Evolutionary conservation across 2,797 vertebrate genomes (phyloP).

Genomic region (Fundulus diaphanus): DNA sequence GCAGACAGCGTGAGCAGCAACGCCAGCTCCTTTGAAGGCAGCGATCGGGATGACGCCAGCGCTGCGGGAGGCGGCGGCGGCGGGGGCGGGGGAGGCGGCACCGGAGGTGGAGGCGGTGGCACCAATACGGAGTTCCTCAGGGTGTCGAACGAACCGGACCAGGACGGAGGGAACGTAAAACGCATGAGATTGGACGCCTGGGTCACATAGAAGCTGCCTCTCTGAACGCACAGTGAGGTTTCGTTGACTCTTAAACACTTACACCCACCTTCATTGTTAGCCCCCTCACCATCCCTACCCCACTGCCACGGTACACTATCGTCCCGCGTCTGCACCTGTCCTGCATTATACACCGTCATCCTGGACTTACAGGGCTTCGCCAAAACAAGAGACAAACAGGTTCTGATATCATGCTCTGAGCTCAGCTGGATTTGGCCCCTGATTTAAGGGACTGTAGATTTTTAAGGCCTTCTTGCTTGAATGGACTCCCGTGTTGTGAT

Average conservation of each 20-base stretch:
- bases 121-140: conserved; percentile 75
- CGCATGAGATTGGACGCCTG: conserved; percentile 94
- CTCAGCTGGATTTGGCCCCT: conserved; percentile 52
- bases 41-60: conserved; percentile 87
- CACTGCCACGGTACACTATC: conserved; percentile 72
- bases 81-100: conserved; percentile 46
- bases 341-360: conserved; percentile 40
- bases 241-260: conserved; percentile 49
- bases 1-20: conserved; percentile 95
- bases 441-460: conserved; percentile 45
- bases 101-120: conserved; percentile 40
- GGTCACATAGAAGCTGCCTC: conserved; percentile 87
- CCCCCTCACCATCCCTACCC: conserved; percentile 35
- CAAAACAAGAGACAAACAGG: conserved; percentile 37
- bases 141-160: conserved; percentile 77
- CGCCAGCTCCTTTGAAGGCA: conserved; percentile 92
- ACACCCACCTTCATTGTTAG: conserved; percentile 44
- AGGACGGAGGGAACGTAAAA: conserved; percentile 90
- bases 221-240: conserved; percentile 36
- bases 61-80: conserved; percentile 57
- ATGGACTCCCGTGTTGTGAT: conserved; percentile 46
- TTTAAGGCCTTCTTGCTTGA: conserved; percentile 65
- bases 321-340: conserved; percentile 60
- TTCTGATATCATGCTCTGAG: conserved; percentile 30
- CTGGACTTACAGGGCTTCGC: conserved; percentile 57